These are phyloP conservation scores for Pterobdella sp. DNA, from an alignment of 2,888 invertebrate species.

Conservation along the genomic window DNA sequence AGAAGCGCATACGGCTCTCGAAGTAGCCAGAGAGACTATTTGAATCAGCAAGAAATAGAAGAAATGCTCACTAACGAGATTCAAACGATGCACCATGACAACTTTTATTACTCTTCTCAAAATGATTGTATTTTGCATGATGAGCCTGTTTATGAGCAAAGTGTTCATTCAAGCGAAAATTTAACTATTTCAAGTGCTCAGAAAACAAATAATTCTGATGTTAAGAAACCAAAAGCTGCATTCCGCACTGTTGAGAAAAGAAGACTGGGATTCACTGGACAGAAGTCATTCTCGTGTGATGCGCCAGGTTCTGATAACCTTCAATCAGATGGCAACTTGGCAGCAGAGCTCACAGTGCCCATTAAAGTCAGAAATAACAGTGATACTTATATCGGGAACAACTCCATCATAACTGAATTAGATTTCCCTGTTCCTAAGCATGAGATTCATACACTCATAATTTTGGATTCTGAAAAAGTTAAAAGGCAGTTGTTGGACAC, in stretches of 20 bases:
- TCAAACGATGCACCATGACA: background rate
- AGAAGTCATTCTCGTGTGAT: slow-evolving; percentile 26
- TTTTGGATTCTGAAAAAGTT: slow-evolving; percentile 3
- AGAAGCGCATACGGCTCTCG: background rate
- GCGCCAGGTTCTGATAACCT: background rate
- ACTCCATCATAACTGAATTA: slow-evolving; percentile 1
- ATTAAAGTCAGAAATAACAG: background rate
- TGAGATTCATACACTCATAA: slow-evolving; percentile 23
- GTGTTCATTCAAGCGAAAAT: background rate
- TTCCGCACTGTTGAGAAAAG: background rate
- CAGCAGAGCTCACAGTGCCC: background rate
- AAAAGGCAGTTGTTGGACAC: background rate
- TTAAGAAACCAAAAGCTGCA: too few species aligned
- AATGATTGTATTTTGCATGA: background rate
- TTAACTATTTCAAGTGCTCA: background rate
- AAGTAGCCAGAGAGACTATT: slow-evolving; percentile 19
- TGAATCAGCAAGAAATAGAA: slow-evolving; percentile 21
- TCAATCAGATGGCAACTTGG: background rate
- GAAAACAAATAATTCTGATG: background rate
- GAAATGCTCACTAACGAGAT: slow-evolving; percentile 20
- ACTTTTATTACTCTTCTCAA: background rate
- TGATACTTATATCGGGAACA: background rate
- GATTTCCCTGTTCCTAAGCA: slow-evolving; percentile 21
- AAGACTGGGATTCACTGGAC: background rate
- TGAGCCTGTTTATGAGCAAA: background rate